Percentiles rank a stretch among this genome's conserved stretches.
phyloP scores from a whole-genome alignment of 2,113 vertebrate species.

The Trichechus manatus region DNA sequence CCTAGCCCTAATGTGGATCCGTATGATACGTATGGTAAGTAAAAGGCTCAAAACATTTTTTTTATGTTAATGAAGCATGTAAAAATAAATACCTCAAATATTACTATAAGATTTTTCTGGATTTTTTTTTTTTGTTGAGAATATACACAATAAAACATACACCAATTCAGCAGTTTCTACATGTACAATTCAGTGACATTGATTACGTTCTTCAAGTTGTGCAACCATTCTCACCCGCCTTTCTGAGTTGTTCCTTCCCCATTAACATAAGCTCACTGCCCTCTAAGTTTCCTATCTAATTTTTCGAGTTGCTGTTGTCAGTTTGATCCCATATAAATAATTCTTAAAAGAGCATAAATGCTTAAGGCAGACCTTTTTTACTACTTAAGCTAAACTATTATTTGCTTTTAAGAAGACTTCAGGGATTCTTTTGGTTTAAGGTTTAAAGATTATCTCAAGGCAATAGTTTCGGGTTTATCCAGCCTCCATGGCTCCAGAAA shows the following conservation, averaged over 20 bases:
- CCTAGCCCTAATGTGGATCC: constrained; percentile 98
- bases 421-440: neutral
- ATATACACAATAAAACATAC: too few relatives aligned
- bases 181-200: neutral
- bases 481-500: neutral
- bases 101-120: neutral
- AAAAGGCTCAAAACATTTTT: constrained; percentile 12
- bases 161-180: neutral
- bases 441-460: neutral
- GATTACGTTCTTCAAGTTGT: neutral
- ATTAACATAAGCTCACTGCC: neutral
- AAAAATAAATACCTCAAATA: constrained; percentile 14
- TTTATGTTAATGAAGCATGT: neutral
- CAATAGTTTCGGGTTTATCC: neutral
- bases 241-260: neutral
- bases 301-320: neutral
- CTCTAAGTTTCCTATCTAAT: neutral
- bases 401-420: neutral
- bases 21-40: constrained; percentile 97
- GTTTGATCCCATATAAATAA: neutral
- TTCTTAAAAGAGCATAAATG: neutral
- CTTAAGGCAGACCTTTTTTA: neutral
- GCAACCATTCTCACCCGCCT: neutral
- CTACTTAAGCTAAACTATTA: neutral
- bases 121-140: too few relatives aligned